Percentiles rank a stretch among this genome's conserved stretches.
Conservation (phyloP, 2,113 vertebrate genomes). For the Menidia beryllina region DNA sequence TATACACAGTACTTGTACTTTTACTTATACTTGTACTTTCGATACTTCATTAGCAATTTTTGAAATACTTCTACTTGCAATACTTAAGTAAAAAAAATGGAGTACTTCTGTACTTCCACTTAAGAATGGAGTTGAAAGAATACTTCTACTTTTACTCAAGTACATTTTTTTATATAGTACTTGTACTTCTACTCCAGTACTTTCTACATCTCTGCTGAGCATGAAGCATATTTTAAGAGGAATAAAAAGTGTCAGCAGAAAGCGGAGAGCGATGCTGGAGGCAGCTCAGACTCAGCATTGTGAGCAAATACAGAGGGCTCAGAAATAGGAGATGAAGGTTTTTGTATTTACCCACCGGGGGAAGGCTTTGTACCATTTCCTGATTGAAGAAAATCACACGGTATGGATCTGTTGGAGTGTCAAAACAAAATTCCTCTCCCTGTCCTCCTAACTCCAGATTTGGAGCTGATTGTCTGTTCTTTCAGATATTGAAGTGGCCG, state of each 20-base stretch:
- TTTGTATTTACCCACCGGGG: slow-evolving; percentile 44
- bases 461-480: slow-evolving; percentile 33
- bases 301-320: slow-evolving; percentile 35
- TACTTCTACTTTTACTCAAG: too few species aligned
- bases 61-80: too few species aligned
- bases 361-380: slow-evolving; percentile 46
- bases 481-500: slow-evolving; percentile 34
- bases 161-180: too few species aligned
- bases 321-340: slow-evolving; percentile 40
- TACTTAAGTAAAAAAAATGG: too few species aligned
- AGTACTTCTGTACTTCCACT: too few species aligned
- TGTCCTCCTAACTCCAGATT: slow-evolving; percentile 49
- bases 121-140: too few species aligned
- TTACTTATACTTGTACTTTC: too few species aligned
- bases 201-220: too few species aligned
- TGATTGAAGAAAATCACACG: slow-evolving; percentile 62
- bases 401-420: slow-evolving; percentile 43
- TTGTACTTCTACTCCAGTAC: too few species aligned
- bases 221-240: neutral
- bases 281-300: slow-evolving; percentile 14
- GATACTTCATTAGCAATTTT: too few species aligned
- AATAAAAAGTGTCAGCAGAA: slow-evolving; percentile 21
- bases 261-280: slow-evolving; percentile 19
- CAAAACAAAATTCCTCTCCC: slow-evolving; percentile 47
- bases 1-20: too few species aligned